Evolutionary conservation across 2,888 invertebrate species (phyloP).

Genomic region (Leistus spinibarbis): DNA sequence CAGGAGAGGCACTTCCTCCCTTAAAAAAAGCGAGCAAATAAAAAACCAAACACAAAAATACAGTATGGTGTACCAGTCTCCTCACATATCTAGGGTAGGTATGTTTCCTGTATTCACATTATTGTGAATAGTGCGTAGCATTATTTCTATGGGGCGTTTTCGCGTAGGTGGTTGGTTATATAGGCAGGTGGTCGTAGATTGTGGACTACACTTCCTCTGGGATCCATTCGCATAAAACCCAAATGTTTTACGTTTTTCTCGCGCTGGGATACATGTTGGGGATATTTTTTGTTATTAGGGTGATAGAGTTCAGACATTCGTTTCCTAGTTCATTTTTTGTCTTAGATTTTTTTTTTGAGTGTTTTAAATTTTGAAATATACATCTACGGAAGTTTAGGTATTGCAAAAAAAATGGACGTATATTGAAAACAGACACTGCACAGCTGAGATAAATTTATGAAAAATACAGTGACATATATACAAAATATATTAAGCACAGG

Average conservation of each 20-base stretch:
- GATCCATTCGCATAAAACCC: not conserved
- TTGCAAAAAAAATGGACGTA: not conserved
- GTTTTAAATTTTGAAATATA: not conserved
- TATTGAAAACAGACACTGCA: no score
- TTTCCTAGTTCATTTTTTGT: not conserved
- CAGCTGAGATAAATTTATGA: no score
- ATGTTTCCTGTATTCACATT: not conserved
- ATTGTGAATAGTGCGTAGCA: not conserved
- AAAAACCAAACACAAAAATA: not conserved
- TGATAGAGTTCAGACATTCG: not conserved
- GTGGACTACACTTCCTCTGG: not conserved
- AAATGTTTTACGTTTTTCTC: conserved; percentile 5
- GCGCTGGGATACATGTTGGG: not conserved
- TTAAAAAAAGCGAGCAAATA: conserved; percentile 1
- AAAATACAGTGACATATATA: no score
- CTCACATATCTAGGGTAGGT: conserved; percentile 1
- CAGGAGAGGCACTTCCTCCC: conserved; percentile 11
- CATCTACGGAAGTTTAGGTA: not conserved
- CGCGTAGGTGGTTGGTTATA: not conserved
- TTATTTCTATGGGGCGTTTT: not conserved
- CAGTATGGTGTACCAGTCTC: not conserved
- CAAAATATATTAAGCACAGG: no score
- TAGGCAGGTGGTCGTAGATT: not conserved
- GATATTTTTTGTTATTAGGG: not conserved
- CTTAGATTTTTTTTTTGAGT: not conserved